phyloP scores from a whole-genome alignment of 2,797 vertebrate genomes.

The Myotis pilosus region DNA sequence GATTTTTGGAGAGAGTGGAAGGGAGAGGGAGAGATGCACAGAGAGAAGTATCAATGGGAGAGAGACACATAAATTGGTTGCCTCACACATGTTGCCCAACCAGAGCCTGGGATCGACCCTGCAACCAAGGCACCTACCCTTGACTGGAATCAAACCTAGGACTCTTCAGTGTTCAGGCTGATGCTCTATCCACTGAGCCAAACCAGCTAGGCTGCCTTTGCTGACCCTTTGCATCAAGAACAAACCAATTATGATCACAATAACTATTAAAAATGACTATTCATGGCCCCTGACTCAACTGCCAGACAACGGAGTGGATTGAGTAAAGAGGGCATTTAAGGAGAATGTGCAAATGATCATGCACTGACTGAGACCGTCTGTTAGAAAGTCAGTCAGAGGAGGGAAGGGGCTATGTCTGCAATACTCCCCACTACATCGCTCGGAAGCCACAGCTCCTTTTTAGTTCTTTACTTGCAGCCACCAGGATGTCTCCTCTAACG shows the following conservation, averaged over 20 bases:
- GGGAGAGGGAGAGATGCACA: too few relatives aligned
- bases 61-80: too few relatives aligned
- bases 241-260: background rate
- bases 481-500: background rate
- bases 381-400: background rate
- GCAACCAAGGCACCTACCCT: too few relatives aligned
- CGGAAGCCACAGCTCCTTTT: background rate
- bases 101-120: too few relatives aligned
- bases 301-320: background rate
- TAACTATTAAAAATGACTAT: background rate
- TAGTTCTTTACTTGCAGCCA: background rate
- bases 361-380: background rate
- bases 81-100: too few relatives aligned
- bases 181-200: too few relatives aligned
- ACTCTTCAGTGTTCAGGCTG: too few relatives aligned
- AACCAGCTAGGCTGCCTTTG: too few relatives aligned
- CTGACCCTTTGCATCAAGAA: constrained; percentile 6
- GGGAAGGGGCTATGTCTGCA: background rate
- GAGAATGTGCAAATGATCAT: background rate
- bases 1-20: too few relatives aligned
- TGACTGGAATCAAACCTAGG: too few relatives aligned
- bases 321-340: background rate
- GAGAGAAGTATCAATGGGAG: too few relatives aligned
- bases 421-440: background rate
- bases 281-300: background rate